Percentiles rank a stretch among this genome's conserved stretches.
Conservation (phyloP, 1,140 invertebrate species). For the Sminthurides bifidus region DNA sequence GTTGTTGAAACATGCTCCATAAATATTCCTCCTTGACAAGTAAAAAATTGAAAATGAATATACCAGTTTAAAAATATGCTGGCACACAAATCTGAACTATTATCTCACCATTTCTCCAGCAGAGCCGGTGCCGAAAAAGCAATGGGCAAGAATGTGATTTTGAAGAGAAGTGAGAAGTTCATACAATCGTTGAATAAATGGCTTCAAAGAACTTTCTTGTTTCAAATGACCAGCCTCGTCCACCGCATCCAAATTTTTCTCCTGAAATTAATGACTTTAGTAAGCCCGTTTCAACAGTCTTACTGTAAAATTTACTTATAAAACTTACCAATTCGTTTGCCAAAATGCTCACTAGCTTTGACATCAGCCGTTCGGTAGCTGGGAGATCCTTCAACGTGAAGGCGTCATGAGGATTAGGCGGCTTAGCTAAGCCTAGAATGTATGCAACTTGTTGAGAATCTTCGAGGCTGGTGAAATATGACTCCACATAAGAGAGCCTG, state of each 20-base stretch:
- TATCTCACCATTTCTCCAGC: not conserved
- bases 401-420: constrained; percentile 28
- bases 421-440: constrained; percentile 41
- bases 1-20: constrained; percentile 10
- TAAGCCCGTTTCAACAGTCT: not conserved
- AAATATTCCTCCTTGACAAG: not conserved
- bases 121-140: constrained; percentile 16
- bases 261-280: not conserved
- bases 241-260: constrained; percentile 8
- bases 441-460: constrained; percentile 48
- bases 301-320: not conserved
- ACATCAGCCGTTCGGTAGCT: constrained; percentile 15
- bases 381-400: constrained; percentile 41
- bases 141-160: constrained; percentile 47
- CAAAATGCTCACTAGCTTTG: constrained; percentile 14
- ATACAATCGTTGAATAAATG: constrained; percentile 35
- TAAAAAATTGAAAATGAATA: not conserved
- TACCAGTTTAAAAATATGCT: not conserved
- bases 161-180: constrained; percentile 47
- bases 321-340: constrained; percentile 15
- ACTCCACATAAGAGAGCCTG: constrained; percentile 49
- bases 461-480: constrained; percentile 49
- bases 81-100: not conserved
- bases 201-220: constrained; percentile 4
- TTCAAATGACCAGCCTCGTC: not conserved